These are phyloP conservation scores for Cheilinus undulatus DNA, from an alignment of 2,113 vertebrate genomes.

Conservation along the genomic window DNA sequence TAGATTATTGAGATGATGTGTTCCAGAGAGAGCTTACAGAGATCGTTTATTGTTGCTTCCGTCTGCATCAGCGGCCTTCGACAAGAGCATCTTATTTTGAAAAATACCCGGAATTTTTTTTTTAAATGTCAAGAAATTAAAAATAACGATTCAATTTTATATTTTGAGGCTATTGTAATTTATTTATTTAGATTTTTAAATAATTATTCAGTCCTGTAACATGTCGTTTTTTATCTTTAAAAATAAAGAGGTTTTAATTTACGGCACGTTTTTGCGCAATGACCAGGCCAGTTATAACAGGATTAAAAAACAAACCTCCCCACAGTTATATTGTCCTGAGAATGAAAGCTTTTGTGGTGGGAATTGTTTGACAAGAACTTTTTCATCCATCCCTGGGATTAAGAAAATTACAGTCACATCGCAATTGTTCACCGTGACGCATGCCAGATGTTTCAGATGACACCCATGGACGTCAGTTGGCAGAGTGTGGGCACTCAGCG, in stretches of 20 bases:
- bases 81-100: constrained; percentile 62
- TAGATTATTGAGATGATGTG: constrained; percentile 71
- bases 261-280: neutral
- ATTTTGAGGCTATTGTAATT: constrained; percentile 80
- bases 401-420: constrained; percentile 50
- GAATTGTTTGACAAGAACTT: constrained; percentile 35
- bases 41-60: constrained; percentile 70
- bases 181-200: neutral
- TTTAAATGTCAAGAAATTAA: too few species aligned
- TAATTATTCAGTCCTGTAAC: neutral
- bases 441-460: constrained; percentile 68
- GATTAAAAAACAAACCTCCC: too few species aligned
- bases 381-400: constrained; percentile 35
- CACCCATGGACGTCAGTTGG: constrained; percentile 54
- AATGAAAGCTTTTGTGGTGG: neutral
- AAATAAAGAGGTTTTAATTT: constrained; percentile 25
- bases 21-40: constrained; percentile 71
- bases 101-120: too few species aligned
- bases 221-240: constrained; percentile 1
- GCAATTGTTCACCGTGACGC: constrained; percentile 50
- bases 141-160: too few species aligned
- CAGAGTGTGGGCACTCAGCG: constrained; percentile 24
- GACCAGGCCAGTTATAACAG: constrained; percentile 1
- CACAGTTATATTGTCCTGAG: too few species aligned
- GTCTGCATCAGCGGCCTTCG: constrained; percentile 54